A percentile compares a stretch with the other conserved stretches of the same genome.
Conservation (phyloP, 2,888 invertebrate species). For the Diloba caeruleocephala region DNA sequence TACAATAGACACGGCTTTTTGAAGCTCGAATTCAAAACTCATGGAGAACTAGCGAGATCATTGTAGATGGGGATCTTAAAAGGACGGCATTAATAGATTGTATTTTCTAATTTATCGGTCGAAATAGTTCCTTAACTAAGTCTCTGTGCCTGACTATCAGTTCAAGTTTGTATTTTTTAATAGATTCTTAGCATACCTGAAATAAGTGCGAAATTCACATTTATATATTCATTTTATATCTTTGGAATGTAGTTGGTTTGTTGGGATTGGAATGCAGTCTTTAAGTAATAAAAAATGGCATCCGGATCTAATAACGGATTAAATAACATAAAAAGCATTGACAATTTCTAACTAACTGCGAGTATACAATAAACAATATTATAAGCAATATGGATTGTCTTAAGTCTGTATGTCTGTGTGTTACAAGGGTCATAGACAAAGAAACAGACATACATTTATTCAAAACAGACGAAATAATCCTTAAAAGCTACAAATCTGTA, state of each 20-base stretch:
- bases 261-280: not conserved
- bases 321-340: slow-evolving; percentile 25
- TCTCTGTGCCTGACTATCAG: not conserved
- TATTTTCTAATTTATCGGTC: not conserved
- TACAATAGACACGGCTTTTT: too few relatives aligned
- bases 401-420: slow-evolving; percentile 36
- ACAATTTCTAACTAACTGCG: slow-evolving; percentile 15
- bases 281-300: slow-evolving; percentile 6
- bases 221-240: too few relatives aligned
- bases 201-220: too few relatives aligned
- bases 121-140: slow-evolving; percentile 11
- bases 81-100: not conserved
- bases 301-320: slow-evolving; percentile 3
- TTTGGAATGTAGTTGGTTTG: not conserved
- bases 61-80: slow-evolving; percentile 5
- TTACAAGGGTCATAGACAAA: slow-evolving; percentile 40
- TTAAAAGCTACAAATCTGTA: slow-evolving; percentile 49
- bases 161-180: slow-evolving; percentile 8
- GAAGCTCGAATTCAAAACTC: not conserved
- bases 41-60: not conserved
- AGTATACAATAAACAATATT: slow-evolving; percentile 19
- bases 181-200: too few relatives aligned
- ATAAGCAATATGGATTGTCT: slow-evolving; percentile 28
- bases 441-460: slow-evolving; percentile 44
- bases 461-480: slow-evolving; percentile 45